Percentiles rank a stretch among this genome's conserved stretches.
phyloP scores from a whole-genome alignment of 2,113 vertebrate genomes.

The Barnardius zonarius region DNA sequence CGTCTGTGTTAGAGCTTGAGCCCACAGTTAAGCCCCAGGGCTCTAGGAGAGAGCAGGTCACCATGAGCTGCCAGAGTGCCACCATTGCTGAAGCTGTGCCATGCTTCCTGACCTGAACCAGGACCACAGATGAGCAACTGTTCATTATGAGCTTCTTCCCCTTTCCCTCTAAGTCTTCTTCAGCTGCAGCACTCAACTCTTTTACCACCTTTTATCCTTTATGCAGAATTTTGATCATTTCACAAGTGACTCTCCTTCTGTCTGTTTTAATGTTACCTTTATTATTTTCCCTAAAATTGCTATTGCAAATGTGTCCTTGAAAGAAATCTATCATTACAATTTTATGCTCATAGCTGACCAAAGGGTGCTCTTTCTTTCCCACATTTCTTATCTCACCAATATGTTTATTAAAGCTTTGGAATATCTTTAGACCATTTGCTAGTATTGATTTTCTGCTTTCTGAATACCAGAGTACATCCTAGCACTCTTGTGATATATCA shows the following conservation, averaged over 20 bases:
- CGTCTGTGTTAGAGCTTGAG: not conserved
- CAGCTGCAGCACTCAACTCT: not conserved
- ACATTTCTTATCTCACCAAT: not conserved
- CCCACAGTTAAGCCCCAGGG: not conserved
- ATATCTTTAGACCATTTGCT: not conserved
- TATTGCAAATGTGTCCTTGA: not conserved
- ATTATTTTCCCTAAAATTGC: not conserved
- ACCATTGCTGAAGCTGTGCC: accelerated
- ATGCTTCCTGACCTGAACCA: not conserved
- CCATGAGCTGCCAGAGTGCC: accelerated
- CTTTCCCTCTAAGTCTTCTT: not conserved
- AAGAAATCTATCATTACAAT: not conserved
- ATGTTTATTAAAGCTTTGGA: not conserved
- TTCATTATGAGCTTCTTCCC: not conserved
- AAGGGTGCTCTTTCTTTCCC: not conserved
- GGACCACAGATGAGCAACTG: not conserved
- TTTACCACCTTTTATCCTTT: not conserved
- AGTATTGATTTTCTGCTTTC: not conserved
- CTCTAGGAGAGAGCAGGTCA: not conserved
- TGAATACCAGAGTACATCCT: not conserved
- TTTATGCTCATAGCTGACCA: not conserved
- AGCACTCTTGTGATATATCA: not conserved
- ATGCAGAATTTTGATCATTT: not conserved
- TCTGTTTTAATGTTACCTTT: not conserved
- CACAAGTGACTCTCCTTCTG: not conserved